Percentiles rank a stretch among this genome's conserved stretches.
phyloP scores from a whole-genome alignment of 1,140 invertebrate genomes.

The Frieseomelitta varia region DNA sequence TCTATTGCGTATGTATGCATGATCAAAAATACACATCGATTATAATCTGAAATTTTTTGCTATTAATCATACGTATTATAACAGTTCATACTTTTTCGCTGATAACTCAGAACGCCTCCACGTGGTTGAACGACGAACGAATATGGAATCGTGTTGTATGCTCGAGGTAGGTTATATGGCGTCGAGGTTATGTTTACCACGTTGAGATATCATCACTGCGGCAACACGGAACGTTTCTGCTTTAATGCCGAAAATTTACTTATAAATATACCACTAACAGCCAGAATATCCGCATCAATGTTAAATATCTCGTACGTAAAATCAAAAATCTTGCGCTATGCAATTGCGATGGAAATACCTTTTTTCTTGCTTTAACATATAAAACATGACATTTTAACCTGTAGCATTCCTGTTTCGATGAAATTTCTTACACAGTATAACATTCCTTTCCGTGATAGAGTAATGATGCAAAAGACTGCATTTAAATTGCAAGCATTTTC shows the following conservation, averaged over 20 bases:
- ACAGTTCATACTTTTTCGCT: background rate
- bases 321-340: background rate
- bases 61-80: background rate
- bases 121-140: slow-evolving; percentile 34
- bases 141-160: background rate
- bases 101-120: background rate
- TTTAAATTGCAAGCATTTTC: background rate
- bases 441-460: background rate
- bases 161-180: slow-evolving; percentile 44
- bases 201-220: background rate
- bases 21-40: background rate
- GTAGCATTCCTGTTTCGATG: background rate
- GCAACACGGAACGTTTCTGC: background rate
- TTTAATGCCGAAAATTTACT: background rate
- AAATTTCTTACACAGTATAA: background rate
- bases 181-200: slow-evolving; percentile 51
- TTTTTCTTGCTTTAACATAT: too few relatives aligned
- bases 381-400: slow-evolving; percentile 1
- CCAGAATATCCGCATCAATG: background rate
- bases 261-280: background rate
- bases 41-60: background rate
- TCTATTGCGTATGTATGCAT: background rate
- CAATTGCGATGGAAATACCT: background rate
- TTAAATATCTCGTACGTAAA: background rate
- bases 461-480: background rate